These are phyloP conservation scores for Stictocephala bisonia DNA, from an alignment of 2,888 invertebrate genomes.

Conservation along the genomic window DNA sequence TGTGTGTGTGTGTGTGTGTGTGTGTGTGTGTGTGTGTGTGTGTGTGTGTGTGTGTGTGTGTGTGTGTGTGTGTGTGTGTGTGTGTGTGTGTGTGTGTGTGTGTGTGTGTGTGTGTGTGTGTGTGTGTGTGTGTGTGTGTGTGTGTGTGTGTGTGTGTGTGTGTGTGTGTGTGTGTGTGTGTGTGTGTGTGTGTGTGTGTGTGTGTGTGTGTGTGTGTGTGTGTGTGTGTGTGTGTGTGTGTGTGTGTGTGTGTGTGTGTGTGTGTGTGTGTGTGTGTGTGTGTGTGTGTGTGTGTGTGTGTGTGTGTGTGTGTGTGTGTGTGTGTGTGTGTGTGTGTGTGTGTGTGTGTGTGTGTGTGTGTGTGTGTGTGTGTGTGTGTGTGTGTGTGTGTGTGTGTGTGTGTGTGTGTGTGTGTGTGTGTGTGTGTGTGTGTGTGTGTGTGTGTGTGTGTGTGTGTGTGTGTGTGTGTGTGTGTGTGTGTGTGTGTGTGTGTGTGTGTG, in stretches of 20 bases:
- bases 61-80: constrained; percentile 39
- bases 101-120: constrained; percentile 36
- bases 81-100: constrained; percentile 39
- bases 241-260: constrained; percentile 2
- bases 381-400: constrained; percentile 2
- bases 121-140: constrained; percentile 16
- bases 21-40: constrained; percentile 39
- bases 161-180: constrained; percentile 28
- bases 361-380: constrained; percentile 2
- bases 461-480: constrained; percentile 2
- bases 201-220: constrained; percentile 29
- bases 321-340: constrained; percentile 2
- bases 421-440: constrained; percentile 2
- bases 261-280: constrained; percentile 2
- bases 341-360: constrained; percentile 2
- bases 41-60: constrained; percentile 39
- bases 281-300: constrained; percentile 2
- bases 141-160: constrained; percentile 25
- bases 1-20: constrained; percentile 39
- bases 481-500: constrained; percentile 2
- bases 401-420: constrained; percentile 2
- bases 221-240: constrained; percentile 12
- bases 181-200: constrained; percentile 27
- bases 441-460: constrained; percentile 2
- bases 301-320: constrained; percentile 2